These are phyloP conservation scores for Cephus pulcher DNA, from an alignment of 2,888 invertebrate genomes.

Conservation along the genomic window DNA sequence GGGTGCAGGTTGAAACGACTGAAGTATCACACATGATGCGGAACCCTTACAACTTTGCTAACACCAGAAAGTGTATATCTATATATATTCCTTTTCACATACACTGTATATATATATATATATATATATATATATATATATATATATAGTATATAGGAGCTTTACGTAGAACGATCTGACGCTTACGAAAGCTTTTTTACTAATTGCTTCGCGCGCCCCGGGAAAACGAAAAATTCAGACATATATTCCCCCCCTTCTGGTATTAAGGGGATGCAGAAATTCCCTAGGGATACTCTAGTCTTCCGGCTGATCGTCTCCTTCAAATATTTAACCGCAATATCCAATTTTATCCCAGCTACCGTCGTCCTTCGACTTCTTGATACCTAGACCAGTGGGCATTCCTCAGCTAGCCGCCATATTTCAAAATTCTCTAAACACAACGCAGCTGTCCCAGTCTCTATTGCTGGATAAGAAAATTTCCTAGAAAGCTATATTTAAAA, in stretches of 20 bases:
- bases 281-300: slow-evolving; percentile 51
- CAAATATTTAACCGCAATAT: slow-evolving; percentile 59
- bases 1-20: background rate
- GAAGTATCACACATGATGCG: background rate
- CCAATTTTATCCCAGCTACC: slow-evolving; percentile 50
- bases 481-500: background rate
- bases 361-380: background rate
- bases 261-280: slow-evolving; percentile 29
- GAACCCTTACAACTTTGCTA: background rate
- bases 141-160: background rate
- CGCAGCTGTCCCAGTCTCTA: background rate
- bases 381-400: background rate
- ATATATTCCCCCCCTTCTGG: slow-evolving; percentile 20
- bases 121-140: no score
- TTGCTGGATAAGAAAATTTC: background rate
- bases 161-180: background rate
- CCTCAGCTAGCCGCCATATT: background rate
- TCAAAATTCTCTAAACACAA: background rate
- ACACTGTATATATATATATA: no score
- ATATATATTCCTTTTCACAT: background rate
- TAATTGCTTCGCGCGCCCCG: slow-evolving; percentile 42
- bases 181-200: slow-evolving; percentile 31
- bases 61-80: background rate
- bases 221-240: slow-evolving; percentile 24
- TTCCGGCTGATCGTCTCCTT: slow-evolving; percentile 50